Conservation (phyloP, 2,113 vertebrate species). For the Passer montanus region DNA sequence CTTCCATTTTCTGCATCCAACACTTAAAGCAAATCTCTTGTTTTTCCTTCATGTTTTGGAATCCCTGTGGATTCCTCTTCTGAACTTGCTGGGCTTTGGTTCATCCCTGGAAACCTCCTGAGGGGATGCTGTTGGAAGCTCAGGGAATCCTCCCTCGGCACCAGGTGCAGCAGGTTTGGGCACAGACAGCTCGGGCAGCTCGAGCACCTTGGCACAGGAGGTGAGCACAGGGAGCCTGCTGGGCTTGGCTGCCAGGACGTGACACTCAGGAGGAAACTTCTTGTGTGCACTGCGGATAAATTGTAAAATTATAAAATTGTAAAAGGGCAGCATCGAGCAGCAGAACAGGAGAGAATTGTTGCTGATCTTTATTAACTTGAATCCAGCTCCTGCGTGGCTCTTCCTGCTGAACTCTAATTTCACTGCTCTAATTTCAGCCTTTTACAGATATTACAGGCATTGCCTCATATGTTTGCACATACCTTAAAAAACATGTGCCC, state of each 20-base stretch:
- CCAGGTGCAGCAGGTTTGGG: neutral
- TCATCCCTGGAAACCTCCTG: neutral
- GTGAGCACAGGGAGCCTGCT: neutral
- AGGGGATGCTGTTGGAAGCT: neutral
- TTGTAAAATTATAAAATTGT: neutral
- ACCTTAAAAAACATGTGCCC: neutral
- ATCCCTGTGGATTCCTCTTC: neutral
- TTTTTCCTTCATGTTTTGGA: neutral
- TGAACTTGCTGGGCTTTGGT: neutral
- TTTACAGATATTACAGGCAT: neutral
- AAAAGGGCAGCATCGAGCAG: neutral
- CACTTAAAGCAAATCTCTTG: neutral
- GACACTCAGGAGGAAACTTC: neutral
- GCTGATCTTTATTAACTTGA: neutral
- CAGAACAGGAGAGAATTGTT: neutral
- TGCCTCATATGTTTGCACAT: neutral
- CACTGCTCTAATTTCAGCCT: neutral
- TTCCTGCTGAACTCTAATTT: neutral
- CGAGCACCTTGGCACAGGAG: neutral
- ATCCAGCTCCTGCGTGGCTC: neutral
- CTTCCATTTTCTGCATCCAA: neutral
- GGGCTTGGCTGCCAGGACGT: neutral
- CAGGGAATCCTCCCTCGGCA: neutral
- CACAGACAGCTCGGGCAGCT: neutral
- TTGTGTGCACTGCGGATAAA: neutral